These are phyloP conservation scores for Plectrocnemia conspersa DNA, from an alignment of 1,140 invertebrate species.

Conservation along the genomic window DNA sequence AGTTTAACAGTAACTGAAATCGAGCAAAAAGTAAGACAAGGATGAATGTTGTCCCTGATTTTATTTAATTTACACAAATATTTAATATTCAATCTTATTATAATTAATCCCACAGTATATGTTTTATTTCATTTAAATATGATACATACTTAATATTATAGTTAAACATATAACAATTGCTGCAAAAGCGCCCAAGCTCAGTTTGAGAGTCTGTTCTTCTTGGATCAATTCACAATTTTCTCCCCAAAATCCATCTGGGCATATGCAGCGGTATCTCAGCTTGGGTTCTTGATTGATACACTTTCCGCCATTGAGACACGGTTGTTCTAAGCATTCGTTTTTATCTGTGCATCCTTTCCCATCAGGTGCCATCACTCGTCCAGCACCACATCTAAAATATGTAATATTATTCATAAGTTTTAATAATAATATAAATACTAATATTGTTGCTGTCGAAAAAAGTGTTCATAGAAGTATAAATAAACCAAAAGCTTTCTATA, in stretches of 20 bases:
- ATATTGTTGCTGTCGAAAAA: too few species aligned
- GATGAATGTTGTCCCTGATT: not conserved
- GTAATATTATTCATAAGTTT: too few species aligned
- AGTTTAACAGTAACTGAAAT: too few species aligned
- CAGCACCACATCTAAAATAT: slow-evolving; percentile 56
- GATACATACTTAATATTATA: slow-evolving; percentile 59
- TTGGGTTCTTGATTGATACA: slow-evolving; percentile 56
- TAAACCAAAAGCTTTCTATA: too few species aligned
- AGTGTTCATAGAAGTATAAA: too few species aligned
- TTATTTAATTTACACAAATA: not conserved
- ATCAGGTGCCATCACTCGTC: slow-evolving; percentile 55
- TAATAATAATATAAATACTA: not conserved
- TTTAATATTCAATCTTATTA: not conserved
- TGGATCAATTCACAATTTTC: slow-evolving; percentile 59
- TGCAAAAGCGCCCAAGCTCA: slow-evolving; percentile 59
- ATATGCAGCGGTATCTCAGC: slow-evolving; percentile 53
- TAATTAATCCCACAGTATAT: not conserved
- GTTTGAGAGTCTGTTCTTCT: slow-evolving; percentile 57
- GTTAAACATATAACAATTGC: slow-evolving; percentile 60
- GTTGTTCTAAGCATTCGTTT: slow-evolving; percentile 58
- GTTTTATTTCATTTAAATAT: slow-evolving; percentile 8
- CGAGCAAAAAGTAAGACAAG: too few species aligned
- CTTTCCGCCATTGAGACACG: slow-evolving; percentile 57
- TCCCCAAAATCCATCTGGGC: slow-evolving; percentile 61
- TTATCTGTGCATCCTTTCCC: slow-evolving; percentile 58